Conservation (phyloP, 2,113 vertebrate species). For the Scartelaos histophorus region DNA sequence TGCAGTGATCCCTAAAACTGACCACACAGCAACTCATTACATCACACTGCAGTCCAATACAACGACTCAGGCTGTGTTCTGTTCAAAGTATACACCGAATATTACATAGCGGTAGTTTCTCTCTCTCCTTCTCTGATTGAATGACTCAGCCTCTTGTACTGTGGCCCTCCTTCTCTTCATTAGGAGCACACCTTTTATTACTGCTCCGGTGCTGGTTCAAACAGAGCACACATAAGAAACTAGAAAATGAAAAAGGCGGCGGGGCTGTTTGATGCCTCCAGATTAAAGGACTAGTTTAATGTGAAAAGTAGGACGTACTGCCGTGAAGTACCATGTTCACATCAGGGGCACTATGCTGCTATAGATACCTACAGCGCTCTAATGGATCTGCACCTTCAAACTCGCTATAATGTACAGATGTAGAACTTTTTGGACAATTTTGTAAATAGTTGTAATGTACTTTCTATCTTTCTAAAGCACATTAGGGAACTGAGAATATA, state of each 20-base stretch:
- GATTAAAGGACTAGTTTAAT: constrained; percentile 64
- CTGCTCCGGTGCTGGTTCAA: constrained; percentile 31
- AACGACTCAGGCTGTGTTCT: neutral
- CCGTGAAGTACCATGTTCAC: constrained; percentile 38
- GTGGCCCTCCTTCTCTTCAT: constrained; percentile 42
- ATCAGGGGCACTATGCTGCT: constrained; percentile 10
- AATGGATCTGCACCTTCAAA: constrained; percentile 48
- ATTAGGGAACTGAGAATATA: neutral
- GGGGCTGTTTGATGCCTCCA: constrained; percentile 58
- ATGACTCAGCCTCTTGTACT: constrained; percentile 32
- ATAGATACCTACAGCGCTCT: constrained; percentile 34
- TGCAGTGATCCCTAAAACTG: constrained; percentile 44
- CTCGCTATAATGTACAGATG: neutral
- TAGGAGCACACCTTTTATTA: constrained; percentile 58
- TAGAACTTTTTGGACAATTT: neutral
- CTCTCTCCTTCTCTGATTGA: constrained; percentile 35
- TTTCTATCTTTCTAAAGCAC: neutral
- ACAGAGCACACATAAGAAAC: constrained; percentile 35
- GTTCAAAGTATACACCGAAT: neutral
- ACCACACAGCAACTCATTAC: constrained; percentile 26
- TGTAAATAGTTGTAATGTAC: neutral
- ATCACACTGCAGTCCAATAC: constrained; percentile 8
- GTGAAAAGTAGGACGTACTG: constrained; percentile 4
- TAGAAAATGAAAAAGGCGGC: constrained; percentile 37
- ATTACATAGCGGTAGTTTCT: neutral